These are phyloP conservation scores for Drosophila mayaguana DNA, from an alignment of 2,888 invertebrate genomes.

Conservation along the genomic window DNA sequence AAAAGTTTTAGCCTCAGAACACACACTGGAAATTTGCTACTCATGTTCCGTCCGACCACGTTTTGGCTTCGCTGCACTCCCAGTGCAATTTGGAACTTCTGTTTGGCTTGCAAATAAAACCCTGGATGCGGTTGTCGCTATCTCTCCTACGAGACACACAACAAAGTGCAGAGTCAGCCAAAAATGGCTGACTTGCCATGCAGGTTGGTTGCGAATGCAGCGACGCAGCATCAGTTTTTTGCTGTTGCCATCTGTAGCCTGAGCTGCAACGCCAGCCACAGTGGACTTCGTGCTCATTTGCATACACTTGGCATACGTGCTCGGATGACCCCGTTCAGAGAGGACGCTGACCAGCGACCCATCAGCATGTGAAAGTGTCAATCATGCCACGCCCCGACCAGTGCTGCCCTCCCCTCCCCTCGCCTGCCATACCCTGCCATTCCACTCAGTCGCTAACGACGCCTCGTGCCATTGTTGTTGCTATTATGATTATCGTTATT, in stretches of 20 bases:
- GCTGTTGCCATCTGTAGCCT: conserved; percentile 12
- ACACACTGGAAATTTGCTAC: conserved; percentile 32
- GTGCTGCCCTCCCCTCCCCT: background rate
- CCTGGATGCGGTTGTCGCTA: conserved; percentile 18
- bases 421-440: background rate
- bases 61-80: background rate
- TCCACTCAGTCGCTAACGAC: background rate
- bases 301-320: conserved; percentile 8
- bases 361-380: conserved; percentile 26
- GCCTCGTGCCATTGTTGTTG: conserved; percentile 10
- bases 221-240: conserved; percentile 2
- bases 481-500: conserved; percentile 39
- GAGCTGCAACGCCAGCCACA: conserved; percentile 3
- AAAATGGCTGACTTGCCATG: conserved; percentile 12
- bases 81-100: conserved; percentile 13
- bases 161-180: conserved; percentile 40
- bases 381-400: conserved; percentile 12
- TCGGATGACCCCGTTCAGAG: background rate
- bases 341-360: background rate
- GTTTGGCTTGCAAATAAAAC: conserved; percentile 35
- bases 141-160: conserved; percentile 16
- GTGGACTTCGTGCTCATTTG: conserved; percentile 12
- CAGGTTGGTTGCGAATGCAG: background rate
- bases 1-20: conserved; percentile 26
- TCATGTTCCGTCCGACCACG: conserved; percentile 2